Conservation (phyloP, 1,140 invertebrate genomes). For the Saxidomus purpurata region DNA sequence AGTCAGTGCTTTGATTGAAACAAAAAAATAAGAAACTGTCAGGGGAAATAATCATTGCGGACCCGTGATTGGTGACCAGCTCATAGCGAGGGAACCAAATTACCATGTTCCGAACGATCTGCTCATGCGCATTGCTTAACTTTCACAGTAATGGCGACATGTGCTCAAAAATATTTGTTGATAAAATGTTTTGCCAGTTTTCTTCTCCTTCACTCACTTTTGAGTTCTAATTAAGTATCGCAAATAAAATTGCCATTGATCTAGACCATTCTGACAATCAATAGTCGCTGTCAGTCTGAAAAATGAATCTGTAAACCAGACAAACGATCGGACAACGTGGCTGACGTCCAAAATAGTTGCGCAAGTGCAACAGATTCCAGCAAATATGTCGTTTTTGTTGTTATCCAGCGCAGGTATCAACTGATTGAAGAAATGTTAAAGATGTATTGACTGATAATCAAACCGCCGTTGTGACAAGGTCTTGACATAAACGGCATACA, state of each 20-base stretch:
- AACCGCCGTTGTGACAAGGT: background rate
- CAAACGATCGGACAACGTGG: slow-evolving; percentile 17
- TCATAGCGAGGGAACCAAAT: background rate
- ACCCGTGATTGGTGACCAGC: background rate
- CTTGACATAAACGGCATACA: background rate
- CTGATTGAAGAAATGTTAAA: background rate
- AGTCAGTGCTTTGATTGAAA: too few species aligned
- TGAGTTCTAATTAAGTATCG: slow-evolving; percentile 16
- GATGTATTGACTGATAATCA: background rate
- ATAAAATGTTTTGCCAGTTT: slow-evolving; percentile 53
- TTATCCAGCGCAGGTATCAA: background rate
- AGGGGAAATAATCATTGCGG: too few species aligned
- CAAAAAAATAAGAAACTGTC: too few species aligned
- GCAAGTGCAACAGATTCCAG: slow-evolving; percentile 19
- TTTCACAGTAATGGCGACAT: slow-evolving; percentile 68
- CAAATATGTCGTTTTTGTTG: background rate
- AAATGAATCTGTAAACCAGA: slow-evolving; percentile 1
- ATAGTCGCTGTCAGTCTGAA: background rate
- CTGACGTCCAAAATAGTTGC: slow-evolving; percentile 33
- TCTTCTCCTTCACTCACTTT: background rate
- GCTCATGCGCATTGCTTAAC: slow-evolving; percentile 52
- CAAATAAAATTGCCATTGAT: slow-evolving; percentile 20
- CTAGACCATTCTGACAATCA: background rate
- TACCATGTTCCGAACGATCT: background rate
- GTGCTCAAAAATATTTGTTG: slow-evolving; percentile 63